Evolutionary conservation across 1,140 invertebrate species (phyloP).

Genomic region (Leptinotarsa texana): DNA sequence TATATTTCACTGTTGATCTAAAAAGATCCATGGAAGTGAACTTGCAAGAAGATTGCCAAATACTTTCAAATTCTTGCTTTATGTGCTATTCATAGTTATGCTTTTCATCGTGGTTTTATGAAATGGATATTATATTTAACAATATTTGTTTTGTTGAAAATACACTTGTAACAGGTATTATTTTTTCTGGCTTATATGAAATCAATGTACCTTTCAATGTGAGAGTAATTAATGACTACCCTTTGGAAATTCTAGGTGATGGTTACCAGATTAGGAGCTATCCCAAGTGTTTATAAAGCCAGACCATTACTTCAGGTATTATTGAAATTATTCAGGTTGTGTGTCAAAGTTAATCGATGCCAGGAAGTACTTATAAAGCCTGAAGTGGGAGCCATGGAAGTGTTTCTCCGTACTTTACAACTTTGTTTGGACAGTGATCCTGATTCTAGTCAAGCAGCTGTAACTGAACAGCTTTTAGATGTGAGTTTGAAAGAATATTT

Average conservation of each 20-base stretch:
- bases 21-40: no score
- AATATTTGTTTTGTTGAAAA: not conserved
- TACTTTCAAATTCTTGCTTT: no score
- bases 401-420: slow-evolving; percentile 70
- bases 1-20: no score
- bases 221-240: not conserved
- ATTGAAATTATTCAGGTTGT: slow-evolving; percentile 81
- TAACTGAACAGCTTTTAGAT: slow-evolving; percentile 82
- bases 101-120: not conserved
- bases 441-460: slow-evolving; percentile 67
- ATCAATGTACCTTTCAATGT: not conserved
- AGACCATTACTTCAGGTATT: slow-evolving; percentile 81
- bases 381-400: slow-evolving; percentile 69
- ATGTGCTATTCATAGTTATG: not conserved
- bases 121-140: not conserved
- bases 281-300: slow-evolving; percentile 72
- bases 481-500: slow-evolving; percentile 55
- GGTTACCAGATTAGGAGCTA: slow-evolving; percentile 69
- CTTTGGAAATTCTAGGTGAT: slow-evolving; percentile 59
- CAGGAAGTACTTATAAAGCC: slow-evolving; percentile 72
- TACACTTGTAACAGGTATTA: no score
- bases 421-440: slow-evolving; percentile 67
- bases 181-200: not conserved
- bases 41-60: no score
- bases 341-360: slow-evolving; percentile 77